These are phyloP conservation scores for Moxostoma hubbsi DNA, from an alignment of 2,797 vertebrate genomes.

Conservation along the genomic window DNA sequence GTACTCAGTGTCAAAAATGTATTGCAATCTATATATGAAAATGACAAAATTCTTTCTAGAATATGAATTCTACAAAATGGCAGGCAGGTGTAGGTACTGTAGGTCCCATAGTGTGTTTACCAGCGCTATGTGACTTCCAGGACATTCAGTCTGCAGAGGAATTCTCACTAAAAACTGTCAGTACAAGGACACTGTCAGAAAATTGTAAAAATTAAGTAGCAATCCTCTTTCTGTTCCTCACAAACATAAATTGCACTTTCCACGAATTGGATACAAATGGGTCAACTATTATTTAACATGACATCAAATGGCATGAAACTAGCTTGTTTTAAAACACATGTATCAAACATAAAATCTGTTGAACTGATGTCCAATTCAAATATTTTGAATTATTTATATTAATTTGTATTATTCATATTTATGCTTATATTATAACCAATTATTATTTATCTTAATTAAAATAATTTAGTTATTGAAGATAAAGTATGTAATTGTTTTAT, in stretches of 20 bases:
- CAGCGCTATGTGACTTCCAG: background rate
- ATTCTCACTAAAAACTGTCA: conserved; percentile 21
- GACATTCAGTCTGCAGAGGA: background rate
- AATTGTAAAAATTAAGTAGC: too few species aligned
- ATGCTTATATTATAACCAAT: too few species aligned
- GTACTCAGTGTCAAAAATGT: too few species aligned
- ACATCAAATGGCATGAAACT: background rate
- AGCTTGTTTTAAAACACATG: background rate
- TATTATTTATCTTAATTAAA: too few species aligned
- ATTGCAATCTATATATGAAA: background rate
- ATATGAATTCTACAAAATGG: conserved; percentile 14
- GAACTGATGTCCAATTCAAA: too few species aligned
- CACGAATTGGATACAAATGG: background rate
- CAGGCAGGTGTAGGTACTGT: conserved; percentile 5
- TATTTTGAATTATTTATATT: too few species aligned
- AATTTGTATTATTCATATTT: too few species aligned
- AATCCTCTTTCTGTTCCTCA: background rate
- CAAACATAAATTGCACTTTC: background rate
- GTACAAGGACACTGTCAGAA: conserved; percentile 23
- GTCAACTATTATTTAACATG: background rate
- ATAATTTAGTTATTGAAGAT: too few species aligned
- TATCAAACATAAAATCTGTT: background rate
- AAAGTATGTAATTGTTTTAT: too few species aligned
- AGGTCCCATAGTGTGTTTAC: conserved; percentile 25
- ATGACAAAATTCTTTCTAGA: background rate